Conservation (phyloP, 2,113 vertebrate species). For the Eurypyga helias region DNA sequence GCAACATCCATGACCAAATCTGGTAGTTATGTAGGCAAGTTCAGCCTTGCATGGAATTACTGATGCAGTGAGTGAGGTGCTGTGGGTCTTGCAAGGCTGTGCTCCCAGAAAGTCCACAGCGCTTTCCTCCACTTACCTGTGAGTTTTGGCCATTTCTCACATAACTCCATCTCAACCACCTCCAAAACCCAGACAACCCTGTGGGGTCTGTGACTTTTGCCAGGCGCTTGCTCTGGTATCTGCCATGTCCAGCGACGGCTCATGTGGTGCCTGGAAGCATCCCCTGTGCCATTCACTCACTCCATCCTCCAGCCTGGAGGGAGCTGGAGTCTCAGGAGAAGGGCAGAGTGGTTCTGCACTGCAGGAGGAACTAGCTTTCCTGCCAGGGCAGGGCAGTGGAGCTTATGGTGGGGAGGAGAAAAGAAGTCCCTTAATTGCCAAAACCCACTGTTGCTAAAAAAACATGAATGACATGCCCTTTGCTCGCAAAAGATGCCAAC, state of each 20-base stretch:
- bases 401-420: neutral
- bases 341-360: neutral
- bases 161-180: neutral
- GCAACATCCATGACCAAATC: neutral
- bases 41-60: no score
- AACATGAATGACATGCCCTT: neutral
- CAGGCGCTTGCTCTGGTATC: neutral
- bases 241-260: accelerated
- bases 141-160: neutral
- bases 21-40: neutral
- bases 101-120: neutral
- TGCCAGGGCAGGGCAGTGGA: neutral
- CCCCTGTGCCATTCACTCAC: neutral
- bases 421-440: neutral
- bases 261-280: neutral
- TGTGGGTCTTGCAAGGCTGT: neutral
- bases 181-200: neutral
- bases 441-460: neutral
- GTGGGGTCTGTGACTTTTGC: neutral
- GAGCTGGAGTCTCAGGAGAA: neutral
- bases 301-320: neutral
- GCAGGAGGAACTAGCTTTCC: neutral
- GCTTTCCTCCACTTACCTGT: neutral
- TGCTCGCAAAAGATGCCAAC: neutral
- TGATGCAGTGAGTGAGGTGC: neutral